Conservation (phyloP, 2,888 invertebrate species). For the Pinctada fucata region DNA sequence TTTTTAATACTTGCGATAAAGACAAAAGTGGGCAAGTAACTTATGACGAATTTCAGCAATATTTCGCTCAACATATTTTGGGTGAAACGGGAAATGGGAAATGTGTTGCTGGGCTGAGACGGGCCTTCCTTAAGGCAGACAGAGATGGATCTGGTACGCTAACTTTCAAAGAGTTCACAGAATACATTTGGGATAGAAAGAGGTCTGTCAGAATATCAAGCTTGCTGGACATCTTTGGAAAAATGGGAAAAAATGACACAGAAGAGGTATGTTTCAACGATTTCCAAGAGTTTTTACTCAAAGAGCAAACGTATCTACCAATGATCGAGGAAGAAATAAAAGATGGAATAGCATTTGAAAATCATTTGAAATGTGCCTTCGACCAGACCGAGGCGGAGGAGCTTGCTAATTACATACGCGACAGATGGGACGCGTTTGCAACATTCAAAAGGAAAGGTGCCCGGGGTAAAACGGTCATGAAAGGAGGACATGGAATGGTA, state of each 20-base stretch:
- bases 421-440: conserved; percentile 48
- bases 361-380: conserved; percentile 21
- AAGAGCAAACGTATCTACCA: neutral
- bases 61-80: conserved; percentile 42
- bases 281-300: conserved; percentile 38
- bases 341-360: conserved; percentile 18
- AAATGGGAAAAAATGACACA: conserved; percentile 27
- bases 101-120: conserved; percentile 29
- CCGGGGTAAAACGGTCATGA: conserved; percentile 46
- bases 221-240: conserved; percentile 38
- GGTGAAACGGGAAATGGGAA: conserved; percentile 25
- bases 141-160: conserved; percentile 43
- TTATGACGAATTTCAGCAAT: conserved; percentile 45
- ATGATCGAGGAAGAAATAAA: too few relatives aligned
- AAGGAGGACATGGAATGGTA: conserved; percentile 45
- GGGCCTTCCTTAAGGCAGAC: conserved; percentile 47
- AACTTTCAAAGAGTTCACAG: conserved; percentile 49
- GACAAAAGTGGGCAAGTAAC: conserved; percentile 30
- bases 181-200: conserved; percentile 41
- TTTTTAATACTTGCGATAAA: conserved; percentile 41
- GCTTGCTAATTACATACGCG: conserved; percentile 35
- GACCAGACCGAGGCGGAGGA: conserved; percentile 36
- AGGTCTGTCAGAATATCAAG: conserved; percentile 26
- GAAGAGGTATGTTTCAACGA: conserved; percentile 41
- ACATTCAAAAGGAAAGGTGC: conserved; percentile 42